A percentile compares a stretch with the other conserved stretches of the same genome.
Evolutionary conservation across 2,888 invertebrate genomes (phyloP).

Genomic region (Acrobasis suavella): DNA sequence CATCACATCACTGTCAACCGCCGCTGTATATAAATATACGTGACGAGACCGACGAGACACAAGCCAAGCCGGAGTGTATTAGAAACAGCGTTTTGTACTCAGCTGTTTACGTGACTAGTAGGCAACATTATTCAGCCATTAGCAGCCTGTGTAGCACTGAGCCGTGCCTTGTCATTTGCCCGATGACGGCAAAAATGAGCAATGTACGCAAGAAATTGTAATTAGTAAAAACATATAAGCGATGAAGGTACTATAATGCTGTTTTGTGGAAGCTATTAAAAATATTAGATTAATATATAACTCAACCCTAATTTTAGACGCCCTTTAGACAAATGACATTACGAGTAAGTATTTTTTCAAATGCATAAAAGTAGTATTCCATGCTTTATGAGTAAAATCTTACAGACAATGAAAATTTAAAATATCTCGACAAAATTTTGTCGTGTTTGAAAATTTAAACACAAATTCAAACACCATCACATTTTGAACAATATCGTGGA

Average conservation of each 20-base stretch:
- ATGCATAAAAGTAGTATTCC: too few species aligned
- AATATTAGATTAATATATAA: neutral
- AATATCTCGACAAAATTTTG: too few species aligned
- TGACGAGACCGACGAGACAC: conserved; percentile 42
- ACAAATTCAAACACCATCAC: too few species aligned
- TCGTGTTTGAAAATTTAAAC: too few species aligned
- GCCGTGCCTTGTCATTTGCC: conserved; percentile 42
- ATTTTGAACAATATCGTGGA: neutral
- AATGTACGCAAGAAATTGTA: conserved; percentile 20
- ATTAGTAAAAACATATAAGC: conserved; percentile 11
- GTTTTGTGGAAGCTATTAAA: neutral
- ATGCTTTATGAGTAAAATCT: too few species aligned
- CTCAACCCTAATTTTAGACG: too few species aligned
- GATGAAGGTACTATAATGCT: neutral
- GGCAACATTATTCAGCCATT: conserved; percentile 64
- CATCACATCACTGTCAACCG: neutral
- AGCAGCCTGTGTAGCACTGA: conserved; percentile 47
- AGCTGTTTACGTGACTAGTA: conserved; percentile 59
- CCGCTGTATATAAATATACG: conserved; percentile 34
- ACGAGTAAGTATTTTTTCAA: too few species aligned
- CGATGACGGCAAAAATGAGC: conserved; percentile 35
- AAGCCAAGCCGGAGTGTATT: conserved; percentile 35
- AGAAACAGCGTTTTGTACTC: conserved; percentile 52
- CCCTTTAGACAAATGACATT: too few species aligned
- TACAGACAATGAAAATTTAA: too few species aligned